These are phyloP conservation scores for Mus caroli DNA, from an alignment of 2,797 vertebrate genomes.

Conservation along the genomic window DNA sequence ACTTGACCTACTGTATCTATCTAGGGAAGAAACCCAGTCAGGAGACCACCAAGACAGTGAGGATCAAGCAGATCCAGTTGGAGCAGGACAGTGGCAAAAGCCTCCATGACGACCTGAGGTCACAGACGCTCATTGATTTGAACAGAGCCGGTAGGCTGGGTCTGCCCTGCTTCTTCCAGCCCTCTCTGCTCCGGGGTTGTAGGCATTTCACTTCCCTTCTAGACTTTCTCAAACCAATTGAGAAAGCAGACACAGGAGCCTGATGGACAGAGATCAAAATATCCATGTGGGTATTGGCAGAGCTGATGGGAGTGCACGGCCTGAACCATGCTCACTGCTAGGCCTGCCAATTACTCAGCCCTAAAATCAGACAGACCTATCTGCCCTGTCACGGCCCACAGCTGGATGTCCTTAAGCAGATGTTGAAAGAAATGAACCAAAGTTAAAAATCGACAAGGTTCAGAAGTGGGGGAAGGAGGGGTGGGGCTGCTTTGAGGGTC, in stretches of 20 bases:
- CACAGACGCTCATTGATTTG: constrained; percentile 96
- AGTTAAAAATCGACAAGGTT: constrained; percentile 38
- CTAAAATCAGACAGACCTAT: not conserved
- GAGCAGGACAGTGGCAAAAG: constrained; percentile 99
- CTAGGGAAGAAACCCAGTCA: constrained; percentile 89
- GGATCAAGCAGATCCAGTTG: constrained; percentile 97
- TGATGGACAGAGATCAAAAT: not conserved
- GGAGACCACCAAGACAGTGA: constrained; percentile 91
- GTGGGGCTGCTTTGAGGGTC: constrained; percentile 49
- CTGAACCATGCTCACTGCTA: not conserved
- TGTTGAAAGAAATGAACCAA: not conserved
- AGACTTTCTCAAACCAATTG: not conserved
- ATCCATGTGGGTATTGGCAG: not conserved
- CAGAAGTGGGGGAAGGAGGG: not conserved
- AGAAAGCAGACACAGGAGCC: constrained; percentile 39
- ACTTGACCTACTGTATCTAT: constrained; percentile 91
- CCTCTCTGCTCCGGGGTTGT: not conserved
- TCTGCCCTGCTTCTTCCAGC: constrained; percentile 34
- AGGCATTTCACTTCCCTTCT: not conserved
- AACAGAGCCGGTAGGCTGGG: constrained; percentile 94
- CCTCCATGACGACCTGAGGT: constrained; percentile 93
- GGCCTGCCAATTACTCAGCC: not conserved
- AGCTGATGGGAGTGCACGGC: not conserved
- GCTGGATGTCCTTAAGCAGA: not conserved
- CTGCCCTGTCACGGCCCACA: not conserved